Conservation (phyloP, 1,140 invertebrate genomes). For the Polyergus mexicanus region DNA sequence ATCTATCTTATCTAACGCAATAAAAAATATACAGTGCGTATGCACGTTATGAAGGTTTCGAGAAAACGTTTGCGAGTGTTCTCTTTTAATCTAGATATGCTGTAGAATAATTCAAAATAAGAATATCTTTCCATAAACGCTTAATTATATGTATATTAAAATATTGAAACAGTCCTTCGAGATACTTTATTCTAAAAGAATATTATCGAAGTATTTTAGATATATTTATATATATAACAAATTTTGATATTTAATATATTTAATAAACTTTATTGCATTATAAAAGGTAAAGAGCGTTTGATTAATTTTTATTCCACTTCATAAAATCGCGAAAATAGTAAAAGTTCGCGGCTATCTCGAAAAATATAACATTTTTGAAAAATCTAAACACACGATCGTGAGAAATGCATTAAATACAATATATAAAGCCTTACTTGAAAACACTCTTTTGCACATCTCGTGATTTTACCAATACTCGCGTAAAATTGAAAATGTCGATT, state of each 20-base stretch:
- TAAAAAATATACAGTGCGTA: not conserved
- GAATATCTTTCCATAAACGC: not conserved
- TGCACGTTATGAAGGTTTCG: not conserved
- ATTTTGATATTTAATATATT: not conserved
- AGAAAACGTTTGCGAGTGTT: not conserved
- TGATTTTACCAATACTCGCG: not conserved
- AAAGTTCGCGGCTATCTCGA: not conserved
- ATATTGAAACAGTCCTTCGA: not conserved
- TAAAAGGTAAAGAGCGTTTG: too few species aligned
- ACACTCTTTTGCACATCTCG: not conserved
- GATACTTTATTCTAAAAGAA: not conserved
- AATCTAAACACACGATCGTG: not conserved
- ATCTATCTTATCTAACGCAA: not conserved
- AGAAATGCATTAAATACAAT: not conserved
- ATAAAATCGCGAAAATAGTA: not conserved
- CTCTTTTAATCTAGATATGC: not conserved
- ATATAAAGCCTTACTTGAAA: not conserved
- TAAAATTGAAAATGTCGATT: not conserved
- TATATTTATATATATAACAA: not conserved
- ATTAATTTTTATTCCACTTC: not conserved
- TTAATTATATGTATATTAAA: not conserved
- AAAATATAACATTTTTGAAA: conserved; percentile 5
- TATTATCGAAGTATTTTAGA: too few species aligned
- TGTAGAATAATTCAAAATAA: not conserved
- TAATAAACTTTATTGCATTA: too few species aligned